phyloP scores from a whole-genome alignment of 2,797 vertebrate genomes.

The Harpagifer antarcticus region DNA sequence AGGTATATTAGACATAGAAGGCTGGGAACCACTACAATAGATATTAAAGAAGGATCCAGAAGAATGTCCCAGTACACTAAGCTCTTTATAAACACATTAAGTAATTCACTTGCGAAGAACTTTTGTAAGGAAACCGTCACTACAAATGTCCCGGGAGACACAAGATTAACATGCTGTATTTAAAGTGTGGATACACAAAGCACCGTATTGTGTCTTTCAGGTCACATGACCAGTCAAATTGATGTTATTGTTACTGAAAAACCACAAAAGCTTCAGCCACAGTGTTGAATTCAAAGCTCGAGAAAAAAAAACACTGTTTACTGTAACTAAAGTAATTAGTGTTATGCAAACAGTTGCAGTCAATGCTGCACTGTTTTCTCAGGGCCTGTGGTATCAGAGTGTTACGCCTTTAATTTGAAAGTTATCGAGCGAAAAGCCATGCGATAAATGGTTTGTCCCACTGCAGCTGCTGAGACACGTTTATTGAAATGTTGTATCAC shows the following conservation, averaged over 20 bases:
- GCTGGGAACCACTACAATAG: background rate
- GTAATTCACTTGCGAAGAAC: conserved; percentile 10
- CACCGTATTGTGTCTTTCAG: conserved; percentile 4
- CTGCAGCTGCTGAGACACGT: conserved; percentile 41
- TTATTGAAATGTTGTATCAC: conserved; percentile 5
- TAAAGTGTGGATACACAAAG: conserved; percentile 4
- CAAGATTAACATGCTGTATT: background rate
- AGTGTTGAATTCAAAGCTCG: conserved; percentile 32
- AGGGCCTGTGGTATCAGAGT: conserved; percentile 33
- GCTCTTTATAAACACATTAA: background rate
- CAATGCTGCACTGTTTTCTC: conserved; percentile 62
- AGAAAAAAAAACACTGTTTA: conserved; percentile 58
- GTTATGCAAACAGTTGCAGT: conserved; percentile 64
- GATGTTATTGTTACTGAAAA: conserved; percentile 49
- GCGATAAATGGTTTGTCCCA: conserved; percentile 21
- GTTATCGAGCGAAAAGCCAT: conserved; percentile 30
- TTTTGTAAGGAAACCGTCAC: background rate
- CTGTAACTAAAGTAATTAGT: conserved; percentile 62
- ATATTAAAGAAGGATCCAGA: background rate
- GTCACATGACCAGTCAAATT: conserved; percentile 47
- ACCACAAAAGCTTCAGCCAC: conserved; percentile 50
- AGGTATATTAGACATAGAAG: background rate
- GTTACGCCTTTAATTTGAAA: conserved; percentile 54
- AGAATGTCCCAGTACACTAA: background rate
- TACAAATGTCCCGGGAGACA: background rate